A percentile compares a stretch with the other conserved stretches of the same genome.
Conservation (phyloP, 1,140 invertebrate species). For the Gerris buenoi region DNA sequence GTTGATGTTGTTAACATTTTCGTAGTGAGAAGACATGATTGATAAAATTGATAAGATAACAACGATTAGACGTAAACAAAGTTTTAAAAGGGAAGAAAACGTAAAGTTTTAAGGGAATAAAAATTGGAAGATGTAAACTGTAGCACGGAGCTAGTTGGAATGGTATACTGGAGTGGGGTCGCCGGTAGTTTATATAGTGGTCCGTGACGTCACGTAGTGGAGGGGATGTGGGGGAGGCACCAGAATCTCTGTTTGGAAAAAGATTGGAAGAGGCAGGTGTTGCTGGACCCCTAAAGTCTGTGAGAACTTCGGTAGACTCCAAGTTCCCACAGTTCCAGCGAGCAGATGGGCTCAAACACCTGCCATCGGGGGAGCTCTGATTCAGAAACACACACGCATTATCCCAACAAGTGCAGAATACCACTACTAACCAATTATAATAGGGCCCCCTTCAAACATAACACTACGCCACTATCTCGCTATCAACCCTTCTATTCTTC, state of each 20-base stretch:
- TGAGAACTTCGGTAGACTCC: background rate
- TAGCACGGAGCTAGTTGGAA: background rate
- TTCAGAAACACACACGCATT: background rate
- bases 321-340: background rate
- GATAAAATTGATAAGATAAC: background rate
- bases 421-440: too few species aligned
- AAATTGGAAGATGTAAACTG: background rate
- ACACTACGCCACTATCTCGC: too few species aligned
- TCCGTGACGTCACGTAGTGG: background rate
- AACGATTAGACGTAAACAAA: background rate
- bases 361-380: background rate
- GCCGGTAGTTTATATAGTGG: background rate
- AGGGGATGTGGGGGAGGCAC: background rate
- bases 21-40: slow-evolving; percentile 4
- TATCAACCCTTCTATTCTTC: too few species aligned
- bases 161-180: background rate
- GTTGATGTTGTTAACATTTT: slow-evolving; percentile 14
- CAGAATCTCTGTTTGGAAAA: too few species aligned
- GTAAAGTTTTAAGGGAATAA: background rate
- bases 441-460: too few species aligned
- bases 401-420: background rate
- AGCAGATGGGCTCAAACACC: background rate
- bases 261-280: background rate
- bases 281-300: background rate
- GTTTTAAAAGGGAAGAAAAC: background rate